Base-by-base conservation (phyloP, 64 coral and sea anemone species). In the Porites lutea region DNA sequence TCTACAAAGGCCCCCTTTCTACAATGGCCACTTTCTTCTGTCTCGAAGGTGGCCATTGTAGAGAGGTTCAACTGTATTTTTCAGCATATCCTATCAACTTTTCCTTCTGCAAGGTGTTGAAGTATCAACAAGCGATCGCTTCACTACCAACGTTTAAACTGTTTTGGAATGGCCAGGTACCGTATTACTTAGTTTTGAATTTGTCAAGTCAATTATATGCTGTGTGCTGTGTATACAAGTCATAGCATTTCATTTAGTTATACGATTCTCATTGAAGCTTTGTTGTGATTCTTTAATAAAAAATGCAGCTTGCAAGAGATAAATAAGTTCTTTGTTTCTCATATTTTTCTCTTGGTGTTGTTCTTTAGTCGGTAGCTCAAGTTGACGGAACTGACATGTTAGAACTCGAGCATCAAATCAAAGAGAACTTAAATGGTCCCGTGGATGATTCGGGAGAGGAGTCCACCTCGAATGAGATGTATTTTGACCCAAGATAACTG, bases 81-180 rank as follows among this genome's bases (percentile, higher is more conserved):
- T 37, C 27, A 37, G 27, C 27, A 37, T 37, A 37, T 37, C 58
- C 7, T 1, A 55, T 13, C 3, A 23, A 20, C 3, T 75, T 58
- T 79, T 79, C 52, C 61, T 9, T 16, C 71, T 86, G 0, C 19
- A 48, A 92, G 90, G 90, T 92, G 69, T 43, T 92, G 11, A 92
- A 92, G 62, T 78, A 86, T 69, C 90, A 92, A 70, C 57, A 81
- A 50, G 54, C 16, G 19, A 61, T 92, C 22, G 49, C 90, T 5
- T 76, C 72, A 0, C 57, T 86, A 37, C 90, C 90, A 27, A 92
- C 79, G 3, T 92, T 92, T 58, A 92, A 92, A 57, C 71, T 92
- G 3, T 78, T 62, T 62, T 92, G 90, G 90, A 92, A 92, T 66
- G 82, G 60, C 57, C 43, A 92, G 79, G 90, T 92, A 82, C 50